Conservation (phyloP, 1,140 invertebrate species). For the Oreohelix idahoensis region DNA sequence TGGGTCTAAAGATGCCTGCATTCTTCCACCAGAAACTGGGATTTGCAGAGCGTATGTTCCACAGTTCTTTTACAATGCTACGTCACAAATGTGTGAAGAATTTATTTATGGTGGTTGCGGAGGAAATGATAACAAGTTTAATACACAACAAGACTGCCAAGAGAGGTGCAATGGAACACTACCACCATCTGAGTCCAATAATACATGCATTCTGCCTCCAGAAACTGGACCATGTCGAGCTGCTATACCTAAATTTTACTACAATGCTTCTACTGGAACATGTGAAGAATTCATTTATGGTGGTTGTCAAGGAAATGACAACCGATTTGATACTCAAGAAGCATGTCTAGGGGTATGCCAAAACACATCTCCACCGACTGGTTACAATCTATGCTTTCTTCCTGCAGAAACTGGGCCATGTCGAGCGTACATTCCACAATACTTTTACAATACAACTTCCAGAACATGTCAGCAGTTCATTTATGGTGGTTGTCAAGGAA, state of each 20-base stretch:
- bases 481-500: neutral
- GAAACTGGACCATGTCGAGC: constrained; percentile 42
- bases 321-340: neutral
- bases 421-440: neutral
- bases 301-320: constrained; percentile 1
- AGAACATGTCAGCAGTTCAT: neutral
- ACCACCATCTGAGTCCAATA: too few species aligned
- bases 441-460: neutral
- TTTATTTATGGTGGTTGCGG: neutral
- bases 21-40: neutral
- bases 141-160: neutral
- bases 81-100: neutral
- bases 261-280: neutral
- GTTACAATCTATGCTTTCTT: neutral
- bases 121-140: neutral
- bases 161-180: neutral
- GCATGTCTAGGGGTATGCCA: neutral
- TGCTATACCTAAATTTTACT: neutral
- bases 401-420: neutral
- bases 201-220: neutral
- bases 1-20: neutral
- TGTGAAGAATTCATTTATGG: constrained; percentile 31
- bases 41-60: too few species aligned
- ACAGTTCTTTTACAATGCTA: neutral
- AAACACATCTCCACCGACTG: neutral